phyloP scores from a whole-genome alignment of 1,140 invertebrate species.

The Drosophila pallidifrons region DNA sequence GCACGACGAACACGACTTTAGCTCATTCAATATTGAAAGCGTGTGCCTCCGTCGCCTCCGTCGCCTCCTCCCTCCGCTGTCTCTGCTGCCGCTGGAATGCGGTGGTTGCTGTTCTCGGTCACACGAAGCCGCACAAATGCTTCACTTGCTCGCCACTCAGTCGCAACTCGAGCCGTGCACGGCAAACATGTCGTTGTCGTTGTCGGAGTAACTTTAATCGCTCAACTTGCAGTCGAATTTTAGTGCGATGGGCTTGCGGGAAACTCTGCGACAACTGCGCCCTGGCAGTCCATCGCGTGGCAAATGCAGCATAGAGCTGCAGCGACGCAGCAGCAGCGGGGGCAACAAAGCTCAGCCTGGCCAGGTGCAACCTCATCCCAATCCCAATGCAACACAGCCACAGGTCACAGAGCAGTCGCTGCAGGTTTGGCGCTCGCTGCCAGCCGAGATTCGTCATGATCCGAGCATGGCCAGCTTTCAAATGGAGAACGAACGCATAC shows the following conservation, averaged over 20 bases:
- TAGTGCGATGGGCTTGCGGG: constrained; percentile 63
- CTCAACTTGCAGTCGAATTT: not conserved
- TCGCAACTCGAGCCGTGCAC: constrained; percentile 53
- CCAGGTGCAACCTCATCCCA: constrained; percentile 3
- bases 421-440: constrained; percentile 87
- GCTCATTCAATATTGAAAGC: constrained; percentile 75
- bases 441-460: constrained; percentile 87
- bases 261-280: constrained; percentile 59
- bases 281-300: constrained; percentile 64
- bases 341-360: not conserved
- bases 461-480: constrained; percentile 88
- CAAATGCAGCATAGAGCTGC: constrained; percentile 50
- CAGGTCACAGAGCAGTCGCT: constrained; percentile 87
- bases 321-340: constrained; percentile 25
- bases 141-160: constrained; percentile 49
- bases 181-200: constrained; percentile 52
- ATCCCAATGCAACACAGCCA: constrained; percentile 4
- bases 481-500: constrained; percentile 87
- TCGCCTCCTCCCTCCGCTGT: not conserved
- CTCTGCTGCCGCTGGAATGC: constrained; percentile 32
- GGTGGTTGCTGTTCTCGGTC: constrained; percentile 6
- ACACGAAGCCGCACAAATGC: constrained; percentile 67
- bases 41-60: no score
- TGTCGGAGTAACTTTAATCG: not conserved
- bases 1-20: not conserved